phyloP scores from a whole-genome alignment of 2,797 vertebrate genomes.

The Capromys pilorides region DNA sequence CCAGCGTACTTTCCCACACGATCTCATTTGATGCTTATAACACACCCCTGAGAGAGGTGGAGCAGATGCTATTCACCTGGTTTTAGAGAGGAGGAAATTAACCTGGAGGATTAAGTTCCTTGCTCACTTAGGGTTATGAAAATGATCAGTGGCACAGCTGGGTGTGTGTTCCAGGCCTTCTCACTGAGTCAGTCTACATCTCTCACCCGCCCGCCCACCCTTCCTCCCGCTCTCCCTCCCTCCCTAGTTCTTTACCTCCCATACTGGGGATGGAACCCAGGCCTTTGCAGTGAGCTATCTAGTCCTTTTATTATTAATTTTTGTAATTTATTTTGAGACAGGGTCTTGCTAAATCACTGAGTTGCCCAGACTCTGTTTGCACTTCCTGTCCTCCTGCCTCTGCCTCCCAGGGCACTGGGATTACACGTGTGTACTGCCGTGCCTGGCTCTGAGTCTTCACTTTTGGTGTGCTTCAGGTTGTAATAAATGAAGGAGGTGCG shows the following conservation, averaged over 20 bases:
- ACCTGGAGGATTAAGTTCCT: not conserved
- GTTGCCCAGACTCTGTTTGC: not conserved
- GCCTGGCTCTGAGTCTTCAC: not conserved
- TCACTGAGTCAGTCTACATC: not conserved
- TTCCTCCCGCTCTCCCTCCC: too few species aligned
- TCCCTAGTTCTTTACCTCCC: too few species aligned
- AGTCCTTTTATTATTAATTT: not conserved
- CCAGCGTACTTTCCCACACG: not conserved
- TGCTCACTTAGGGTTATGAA: not conserved
- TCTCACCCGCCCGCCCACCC: not conserved
- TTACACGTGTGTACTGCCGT: not conserved
- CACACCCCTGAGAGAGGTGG: not conserved
- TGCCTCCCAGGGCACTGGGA: not conserved
- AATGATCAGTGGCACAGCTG: not conserved
- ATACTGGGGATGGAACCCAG: not conserved
- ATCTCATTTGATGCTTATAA: not conserved
- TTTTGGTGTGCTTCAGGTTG: not conserved
- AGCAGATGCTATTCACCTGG: not conserved
- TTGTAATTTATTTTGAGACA: not conserved
- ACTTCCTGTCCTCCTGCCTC: not conserved
- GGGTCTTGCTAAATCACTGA: not conserved
- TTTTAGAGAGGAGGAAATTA: constrained; percentile 18
- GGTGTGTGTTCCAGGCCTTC: not conserved
- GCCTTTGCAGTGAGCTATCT: not conserved
- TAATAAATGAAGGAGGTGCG: not conserved